Evolutionary conservation across 1,140 invertebrate genomes (phyloP), one percentile per base, ranked within the genome.

Genomic region (Zaprionus davidi): DNA sequence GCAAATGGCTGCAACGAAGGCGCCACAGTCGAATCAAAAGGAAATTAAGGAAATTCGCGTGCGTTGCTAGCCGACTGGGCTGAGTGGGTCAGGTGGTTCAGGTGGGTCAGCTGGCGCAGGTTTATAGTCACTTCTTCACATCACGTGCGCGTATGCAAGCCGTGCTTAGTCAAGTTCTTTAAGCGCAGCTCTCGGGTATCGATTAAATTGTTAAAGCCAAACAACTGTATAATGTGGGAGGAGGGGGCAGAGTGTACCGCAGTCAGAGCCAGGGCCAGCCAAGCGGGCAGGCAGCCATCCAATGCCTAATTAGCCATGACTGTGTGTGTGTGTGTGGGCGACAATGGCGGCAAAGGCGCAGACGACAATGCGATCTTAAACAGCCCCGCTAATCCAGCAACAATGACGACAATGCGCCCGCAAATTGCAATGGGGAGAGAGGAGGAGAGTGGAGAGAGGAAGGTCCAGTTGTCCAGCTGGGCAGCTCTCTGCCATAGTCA

Each of bases 21-120:
- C 65, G 81, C 53, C 46, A 44, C 46, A 44, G 60, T 80, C 82
- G 82, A 88, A 88, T 88, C 85, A 85, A 90, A 88, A 68, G 81
- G 81, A 88, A 88, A 88, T 88, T 90, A 77, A 67, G 63, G 56
- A 81, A 79, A 90, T 74, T 88, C 86, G 85, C 85, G 85, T 88
- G 85, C 76, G 73, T 17, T 17, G 41, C 58, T 44, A 63, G 55
- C 55, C 49, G 59, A 11, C 31, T 6, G 15, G 59, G 15, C 31
- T 3, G 15, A 17, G n/a, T 1, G 5, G 36, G 17, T 6, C 4
- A n/a, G 38, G 22, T 13, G 49, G 3, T 2, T 15, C 20, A 49
- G 20, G 46, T n/a, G 5, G 36, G 17, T 6, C 5, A n/a, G 38
- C 9, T 13, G 49, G 7, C 1, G 3, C 11, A 51, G 46, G 46